These are phyloP conservation scores for Callipepla californica DNA, from an alignment of 2,113 vertebrate genomes.

Conservation along the genomic window DNA sequence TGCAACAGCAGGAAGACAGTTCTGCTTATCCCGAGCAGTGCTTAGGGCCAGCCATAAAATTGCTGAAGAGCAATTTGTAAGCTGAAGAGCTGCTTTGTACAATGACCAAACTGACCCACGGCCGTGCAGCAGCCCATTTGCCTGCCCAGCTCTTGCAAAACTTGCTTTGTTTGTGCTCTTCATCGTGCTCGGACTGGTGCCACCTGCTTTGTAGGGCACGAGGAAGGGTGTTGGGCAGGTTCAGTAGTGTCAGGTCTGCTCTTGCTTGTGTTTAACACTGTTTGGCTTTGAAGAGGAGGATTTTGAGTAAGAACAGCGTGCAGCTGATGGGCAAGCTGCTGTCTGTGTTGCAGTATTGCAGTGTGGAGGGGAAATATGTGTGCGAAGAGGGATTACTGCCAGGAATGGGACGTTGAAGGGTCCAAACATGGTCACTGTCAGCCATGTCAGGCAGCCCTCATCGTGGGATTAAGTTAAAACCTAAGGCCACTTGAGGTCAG, in stretches of 20 bases:
- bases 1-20: no score
- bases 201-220: neutral
- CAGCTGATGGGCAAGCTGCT: neutral
- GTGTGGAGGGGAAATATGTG: no score
- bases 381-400: no score
- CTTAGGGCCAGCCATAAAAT: neutral
- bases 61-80: neutral
- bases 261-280: neutral
- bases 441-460: no score
- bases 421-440: no score
- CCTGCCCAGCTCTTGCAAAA: no score
- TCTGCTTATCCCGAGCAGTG: neutral
- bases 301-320: neutral
- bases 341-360: neutral
- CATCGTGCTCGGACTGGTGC: neutral
- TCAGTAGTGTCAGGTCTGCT: neutral
- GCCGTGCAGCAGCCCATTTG: neutral
- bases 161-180: fast-evolving
- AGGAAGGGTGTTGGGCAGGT: neutral
- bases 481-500: neutral
- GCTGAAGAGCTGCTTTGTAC: neutral
- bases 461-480: neutral
- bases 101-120: neutral
- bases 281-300: neutral
- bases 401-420: no score